phyloP scores from a whole-genome alignment of 2,888 invertebrate species.

The Cephus nigrinus region DNA sequence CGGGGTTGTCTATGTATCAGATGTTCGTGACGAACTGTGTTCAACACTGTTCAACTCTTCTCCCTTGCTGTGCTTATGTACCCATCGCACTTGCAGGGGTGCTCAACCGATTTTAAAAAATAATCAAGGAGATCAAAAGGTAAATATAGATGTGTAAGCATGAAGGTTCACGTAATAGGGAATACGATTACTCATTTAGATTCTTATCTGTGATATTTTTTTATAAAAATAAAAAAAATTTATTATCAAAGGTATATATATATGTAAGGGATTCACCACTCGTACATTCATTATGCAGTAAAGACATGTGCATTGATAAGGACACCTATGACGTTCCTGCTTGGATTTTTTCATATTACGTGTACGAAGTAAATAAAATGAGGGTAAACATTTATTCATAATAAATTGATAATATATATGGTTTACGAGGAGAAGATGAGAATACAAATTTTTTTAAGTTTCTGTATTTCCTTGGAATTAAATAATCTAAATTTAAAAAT shows the following conservation, averaged over 20 bases:
- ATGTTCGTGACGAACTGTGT: conserved; percentile 3
- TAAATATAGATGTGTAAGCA: background rate
- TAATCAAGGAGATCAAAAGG: background rate
- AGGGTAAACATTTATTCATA: background rate
- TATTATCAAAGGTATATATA: background rate
- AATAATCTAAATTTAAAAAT: background rate
- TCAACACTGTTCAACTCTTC: conserved; percentile 1
- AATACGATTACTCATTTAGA: background rate
- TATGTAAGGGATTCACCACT: background rate
- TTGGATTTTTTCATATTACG: background rate
- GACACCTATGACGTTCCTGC: background rate
- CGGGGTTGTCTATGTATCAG: background rate
- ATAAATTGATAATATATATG: background rate
- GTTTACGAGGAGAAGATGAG: background rate
- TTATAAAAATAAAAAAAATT: too few relatives aligned
- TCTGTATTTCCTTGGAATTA: background rate
- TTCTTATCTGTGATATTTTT: background rate
- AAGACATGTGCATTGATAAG: background rate
- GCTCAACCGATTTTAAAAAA: background rate
- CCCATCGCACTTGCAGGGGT: background rate
- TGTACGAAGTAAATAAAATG: background rate
- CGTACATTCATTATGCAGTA: background rate
- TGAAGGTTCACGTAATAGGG: background rate
- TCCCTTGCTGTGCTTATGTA: conserved; percentile 2
- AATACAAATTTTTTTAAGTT: background rate